A percentile compares a stretch with the other conserved stretches of the same genome.
These are phyloP conservation scores for Peromyscus aztecus DNA, from an alignment of 2,797 vertebrate species.

Conservation along the genomic window DNA sequence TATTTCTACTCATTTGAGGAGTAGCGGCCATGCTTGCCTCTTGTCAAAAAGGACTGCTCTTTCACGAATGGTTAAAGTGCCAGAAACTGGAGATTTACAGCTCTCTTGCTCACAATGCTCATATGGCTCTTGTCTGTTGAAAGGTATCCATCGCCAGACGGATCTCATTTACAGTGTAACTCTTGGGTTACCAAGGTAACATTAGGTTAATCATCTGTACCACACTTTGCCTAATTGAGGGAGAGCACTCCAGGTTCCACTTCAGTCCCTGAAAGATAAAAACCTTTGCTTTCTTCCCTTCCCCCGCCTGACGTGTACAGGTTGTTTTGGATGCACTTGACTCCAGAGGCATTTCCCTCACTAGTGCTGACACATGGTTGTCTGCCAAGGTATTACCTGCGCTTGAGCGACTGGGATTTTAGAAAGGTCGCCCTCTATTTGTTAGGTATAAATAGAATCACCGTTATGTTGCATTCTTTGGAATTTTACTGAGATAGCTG, in stretches of 20 bases:
- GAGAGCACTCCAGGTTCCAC: conserved; percentile 87
- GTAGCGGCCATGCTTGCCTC: conserved; percentile 60
- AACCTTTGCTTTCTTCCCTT: conserved; percentile 70
- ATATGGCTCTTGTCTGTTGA: conserved; percentile 79
- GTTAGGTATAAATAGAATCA: conserved; percentile 59
- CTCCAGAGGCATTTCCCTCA: conserved; percentile 79
- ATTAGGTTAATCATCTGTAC: conserved; percentile 88
- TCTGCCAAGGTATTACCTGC: conserved; percentile 53
- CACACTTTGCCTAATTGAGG: conserved; percentile 87
- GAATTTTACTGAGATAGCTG: not conserved
- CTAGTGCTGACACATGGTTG: conserved; percentile 41
- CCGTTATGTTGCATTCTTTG: conserved; percentile 4
- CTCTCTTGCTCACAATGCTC: conserved; percentile 80
- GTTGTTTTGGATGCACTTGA: conserved; percentile 85
- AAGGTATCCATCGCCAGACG: conserved; percentile 77
- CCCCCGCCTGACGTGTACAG: conserved; percentile 65
- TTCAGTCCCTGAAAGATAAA: conserved; percentile 85
- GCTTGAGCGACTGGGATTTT: conserved; percentile 78
- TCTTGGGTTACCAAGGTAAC: conserved; percentile 88
- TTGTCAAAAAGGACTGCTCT: conserved; percentile 74
- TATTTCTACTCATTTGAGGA: conserved; percentile 67
- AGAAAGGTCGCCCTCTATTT: conserved; percentile 56
- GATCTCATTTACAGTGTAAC: conserved; percentile 85
- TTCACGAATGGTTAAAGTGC: conserved; percentile 79
- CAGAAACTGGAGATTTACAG: conserved; percentile 71